Evolutionary conservation across 2,797 vertebrate species (phyloP), one percentile per base, ranked within the genome.

Genomic region (Glossophaga mutica): DNA sequence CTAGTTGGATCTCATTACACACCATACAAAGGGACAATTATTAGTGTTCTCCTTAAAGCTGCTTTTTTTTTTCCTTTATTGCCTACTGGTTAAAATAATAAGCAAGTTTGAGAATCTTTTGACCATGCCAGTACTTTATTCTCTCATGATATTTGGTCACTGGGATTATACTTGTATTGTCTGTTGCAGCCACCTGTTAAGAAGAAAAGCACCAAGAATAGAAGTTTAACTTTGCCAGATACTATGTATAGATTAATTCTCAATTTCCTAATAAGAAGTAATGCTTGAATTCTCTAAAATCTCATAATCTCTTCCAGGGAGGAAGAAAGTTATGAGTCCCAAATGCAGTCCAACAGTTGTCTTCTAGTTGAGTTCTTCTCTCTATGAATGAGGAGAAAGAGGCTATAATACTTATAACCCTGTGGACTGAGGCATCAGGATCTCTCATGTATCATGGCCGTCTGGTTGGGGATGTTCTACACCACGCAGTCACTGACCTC

Each of bases 211-310:
- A 65, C 26, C 14, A 44, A 84, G 46, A 93, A 50, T 18, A 87
- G 26, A 87, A 50, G 7, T 74, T 85, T 59, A 91, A 87, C 10
- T 84, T 68, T 73, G 74, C 34, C 52, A 48, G 26, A 9, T n/a
- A 86, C 11, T 44, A 44, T 32, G 46, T 57, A 37, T 44, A 48
- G 48, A 11, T 57, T 85, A 78, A 74, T 48, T 74, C 21, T 44
- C 37, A 59, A 68, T 62, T 94, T 93, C 19, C 22, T 88, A 86
- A 81, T 32, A 74, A 91, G 16, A 2, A 92, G 2, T 8, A 79
- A 73, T 22, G 14, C 42, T 90, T 92, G 57, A 74, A 86, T 91
- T 95, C 48, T 94, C n/a, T 79, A 82, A 76, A 92, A 52, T 10
- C 29, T 94, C 42, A 22, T 83, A 55, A n/a, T 84, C 39, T 68